Conservation (phyloP, 1,140 invertebrate genomes). For the Sinella curviseta region DNA sequence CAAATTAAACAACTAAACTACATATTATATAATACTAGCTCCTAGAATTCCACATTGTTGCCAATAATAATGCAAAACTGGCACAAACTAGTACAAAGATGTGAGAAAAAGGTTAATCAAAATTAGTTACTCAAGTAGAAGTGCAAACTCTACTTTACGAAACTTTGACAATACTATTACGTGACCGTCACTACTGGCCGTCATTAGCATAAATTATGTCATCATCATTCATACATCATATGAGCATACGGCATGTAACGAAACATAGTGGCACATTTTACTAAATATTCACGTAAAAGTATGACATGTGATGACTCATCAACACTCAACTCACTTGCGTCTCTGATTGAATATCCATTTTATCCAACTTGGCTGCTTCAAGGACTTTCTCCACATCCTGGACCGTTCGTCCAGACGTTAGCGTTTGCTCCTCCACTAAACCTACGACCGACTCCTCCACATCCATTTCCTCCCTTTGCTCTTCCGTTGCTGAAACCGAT, state of each 20-base stretch:
- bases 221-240: neutral
- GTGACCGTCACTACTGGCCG: too few species aligned
- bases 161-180: too few species aligned
- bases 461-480: neutral
- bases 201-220: too few species aligned
- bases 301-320: neutral
- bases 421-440: neutral
- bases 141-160: too few species aligned
- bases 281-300: neutral
- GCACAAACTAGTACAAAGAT: too few species aligned
- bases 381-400: neutral
- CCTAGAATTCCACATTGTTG: too few species aligned
- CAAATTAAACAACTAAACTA: too few species aligned
- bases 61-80: too few species aligned
- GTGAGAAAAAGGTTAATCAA: too few species aligned
- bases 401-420: neutral
- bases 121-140: too few species aligned
- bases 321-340: neutral
- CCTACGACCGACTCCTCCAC: neutral
- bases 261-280: neutral
- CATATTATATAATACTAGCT: too few species aligned
- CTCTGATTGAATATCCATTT: neutral
- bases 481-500: too few species aligned
- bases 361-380: neutral
- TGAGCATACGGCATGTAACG: neutral